A percentile compares a stretch with the other conserved stretches of the same genome.
phyloP scores from a whole-genome alignment of 2,888 invertebrate species.

The Craniophora ligustri region DNA sequence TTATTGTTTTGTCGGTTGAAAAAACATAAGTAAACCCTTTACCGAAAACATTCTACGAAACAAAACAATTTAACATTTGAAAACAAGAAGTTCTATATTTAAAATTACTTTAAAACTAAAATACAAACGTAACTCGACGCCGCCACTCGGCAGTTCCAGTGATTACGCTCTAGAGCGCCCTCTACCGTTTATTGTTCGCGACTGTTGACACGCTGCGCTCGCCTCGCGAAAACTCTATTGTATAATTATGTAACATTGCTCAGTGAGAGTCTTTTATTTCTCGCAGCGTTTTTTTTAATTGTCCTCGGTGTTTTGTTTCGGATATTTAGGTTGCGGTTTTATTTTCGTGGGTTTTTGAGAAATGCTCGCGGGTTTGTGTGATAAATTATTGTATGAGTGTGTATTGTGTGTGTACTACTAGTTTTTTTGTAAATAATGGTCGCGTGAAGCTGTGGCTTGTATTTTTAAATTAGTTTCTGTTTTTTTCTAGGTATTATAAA shows the following conservation, averaged over 20 bases:
- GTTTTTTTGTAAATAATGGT: neutral
- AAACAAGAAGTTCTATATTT: constrained; percentile 21
- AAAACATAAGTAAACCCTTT: too few relatives aligned
- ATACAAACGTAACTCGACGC: constrained; percentile 29
- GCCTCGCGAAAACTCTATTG: constrained; percentile 48
- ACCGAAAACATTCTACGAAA: neutral
- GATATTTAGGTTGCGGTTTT: constrained; percentile 50
- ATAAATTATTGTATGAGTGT: constrained; percentile 8
- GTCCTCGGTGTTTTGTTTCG: constrained; percentile 45
- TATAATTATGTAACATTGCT: constrained; percentile 58
- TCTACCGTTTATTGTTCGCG: constrained; percentile 50
- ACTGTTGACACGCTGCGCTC: constrained; percentile 54
- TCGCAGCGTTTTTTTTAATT: constrained; percentile 50
- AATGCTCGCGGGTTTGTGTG: constrained; percentile 14
- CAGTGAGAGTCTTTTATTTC: constrained; percentile 47
- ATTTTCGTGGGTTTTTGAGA: constrained; percentile 9
- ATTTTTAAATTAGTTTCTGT: too few relatives aligned
- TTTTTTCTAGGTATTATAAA: neutral
- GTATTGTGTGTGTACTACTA: neutral
- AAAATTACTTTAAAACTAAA: constrained; percentile 43
- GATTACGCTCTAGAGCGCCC: constrained; percentile 55
- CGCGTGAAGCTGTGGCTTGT: neutral
- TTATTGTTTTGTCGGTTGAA: too few relatives aligned
- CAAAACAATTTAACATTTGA: constrained; percentile 1
- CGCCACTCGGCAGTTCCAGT: constrained; percentile 40